phyloP scores from a whole-genome alignment of 2,888 invertebrate species.

The Melikaiella ostensackeni region DNA sequence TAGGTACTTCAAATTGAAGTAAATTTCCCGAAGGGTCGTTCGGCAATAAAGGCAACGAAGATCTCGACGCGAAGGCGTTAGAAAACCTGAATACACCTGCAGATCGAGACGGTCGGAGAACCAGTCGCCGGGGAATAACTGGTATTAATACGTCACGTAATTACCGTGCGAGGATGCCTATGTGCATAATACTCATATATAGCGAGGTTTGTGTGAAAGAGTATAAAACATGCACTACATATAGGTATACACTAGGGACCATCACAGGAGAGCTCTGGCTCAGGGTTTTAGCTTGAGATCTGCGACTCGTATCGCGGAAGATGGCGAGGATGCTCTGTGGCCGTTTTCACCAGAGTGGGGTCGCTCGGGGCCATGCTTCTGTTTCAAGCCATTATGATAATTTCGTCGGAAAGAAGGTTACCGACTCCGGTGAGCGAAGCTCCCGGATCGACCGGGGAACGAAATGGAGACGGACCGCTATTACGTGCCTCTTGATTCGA shows the following conservation, averaged over 20 bases:
- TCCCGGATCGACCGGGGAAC: constrained; percentile 30
- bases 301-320: constrained; percentile 57
- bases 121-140: constrained; percentile 73
- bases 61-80: constrained; percentile 56
- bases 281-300: constrained; percentile 36
- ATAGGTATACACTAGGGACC: background rate
- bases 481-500: constrained; percentile 52
- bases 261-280: background rate
- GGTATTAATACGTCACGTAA: constrained; percentile 75
- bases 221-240: constrained; percentile 4
- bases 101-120: constrained; percentile 66
- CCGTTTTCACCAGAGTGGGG: constrained; percentile 51
- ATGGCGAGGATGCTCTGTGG: constrained; percentile 46
- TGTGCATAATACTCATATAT: constrained; percentile 49
- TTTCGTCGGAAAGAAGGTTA: constrained; percentile 74
- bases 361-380: constrained; percentile 73
- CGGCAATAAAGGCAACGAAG: constrained; percentile 54
- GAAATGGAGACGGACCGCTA: constrained; percentile 45
- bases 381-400: constrained; percentile 76
- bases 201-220: background rate
- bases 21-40: constrained; percentile 47
- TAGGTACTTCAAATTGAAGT: constrained; percentile 14
- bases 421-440: constrained; percentile 59
- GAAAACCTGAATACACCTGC: constrained; percentile 69
- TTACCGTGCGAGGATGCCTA: constrained; percentile 68